Evolutionary conservation across 2,888 invertebrate genomes (phyloP), one percentile per base, ranked within the genome.

Genomic region (Saturnia pavonia): DNA sequence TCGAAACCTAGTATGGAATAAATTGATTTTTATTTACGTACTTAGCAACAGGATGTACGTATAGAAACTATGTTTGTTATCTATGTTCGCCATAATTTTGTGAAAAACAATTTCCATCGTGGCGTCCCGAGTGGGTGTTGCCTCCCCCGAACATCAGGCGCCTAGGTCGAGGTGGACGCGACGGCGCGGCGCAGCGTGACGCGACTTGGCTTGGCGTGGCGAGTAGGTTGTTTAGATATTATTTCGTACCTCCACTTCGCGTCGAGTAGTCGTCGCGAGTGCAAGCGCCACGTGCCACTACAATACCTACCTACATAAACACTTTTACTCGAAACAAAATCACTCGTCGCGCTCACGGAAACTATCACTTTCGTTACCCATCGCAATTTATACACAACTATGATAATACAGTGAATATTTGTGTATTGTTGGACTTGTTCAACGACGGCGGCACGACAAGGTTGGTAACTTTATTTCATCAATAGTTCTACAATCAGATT

Each of bases 281-380:
- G 85, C 88, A 82, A 80, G 90, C 88, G 85, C 81, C 79, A 76
- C 84, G 85, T 81, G 83, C 76, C 68, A 70, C 72, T 51, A 71
- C 43, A 65, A 67, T 68, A 60, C 27, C 57, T 60, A 54, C 27
- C 73, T 68, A 71, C 72, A 72, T 75, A 72, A 67, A 73, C 81
- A 85, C 87, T 88, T 87, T 84, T 82, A 82, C 85, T 82, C 78
- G 76, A 74, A 75, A 75, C 74, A 74, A 77, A 75, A 74, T 75
- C 78, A 79, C 79, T 82, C 81, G 77, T 77, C 80, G 81, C 82
- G 78, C 75, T 80, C 81, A 85, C 84, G 82, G 82, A 85, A 84
- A 89, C 87, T 87, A 82, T 88, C 87, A 88, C 91, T 91, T 89
- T 91, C 88, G 85, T 82, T 84, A 75, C 74, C 82, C 74, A 81